Evolutionary conservation across 2,113 vertebrate species (phyloP).

Genomic region (Scalopus aquaticus): DNA sequence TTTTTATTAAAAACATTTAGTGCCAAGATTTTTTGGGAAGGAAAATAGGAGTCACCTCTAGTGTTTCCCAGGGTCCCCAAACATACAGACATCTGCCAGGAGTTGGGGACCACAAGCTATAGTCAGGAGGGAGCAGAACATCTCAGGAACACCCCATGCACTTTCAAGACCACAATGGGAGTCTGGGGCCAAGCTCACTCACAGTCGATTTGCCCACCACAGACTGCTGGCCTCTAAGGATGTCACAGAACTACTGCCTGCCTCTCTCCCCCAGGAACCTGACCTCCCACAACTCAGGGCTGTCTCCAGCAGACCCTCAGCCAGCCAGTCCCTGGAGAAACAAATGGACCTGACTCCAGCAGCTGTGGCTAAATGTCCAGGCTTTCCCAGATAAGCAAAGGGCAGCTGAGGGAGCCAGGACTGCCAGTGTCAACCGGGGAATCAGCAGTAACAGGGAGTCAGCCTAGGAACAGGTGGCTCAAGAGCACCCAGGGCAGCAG

Average conservation of each 20-base stretch:
- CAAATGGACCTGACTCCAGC: constrained; percentile 39
- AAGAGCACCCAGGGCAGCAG: not conserved
- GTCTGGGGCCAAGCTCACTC: not conserved
- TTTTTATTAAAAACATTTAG: not conserved
- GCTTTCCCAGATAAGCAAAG: constrained; percentile 52
- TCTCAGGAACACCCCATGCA: not conserved
- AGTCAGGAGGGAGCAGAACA: not conserved
- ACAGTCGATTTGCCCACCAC: not conserved
- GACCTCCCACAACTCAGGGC: not conserved
- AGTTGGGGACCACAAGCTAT: not conserved
- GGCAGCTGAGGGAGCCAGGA: not conserved
- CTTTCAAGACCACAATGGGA: not conserved
- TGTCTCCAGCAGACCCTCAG: constrained; percentile 12
- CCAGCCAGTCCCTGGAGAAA: not conserved
- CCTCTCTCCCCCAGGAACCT: not conserved
- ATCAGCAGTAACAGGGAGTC: not conserved
- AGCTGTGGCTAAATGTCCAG: not conserved
- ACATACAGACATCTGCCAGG: not conserved
- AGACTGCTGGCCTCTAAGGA: not conserved
- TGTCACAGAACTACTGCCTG: not conserved
- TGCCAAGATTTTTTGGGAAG: constrained; percentile 20
- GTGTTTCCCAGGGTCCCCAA: not conserved
- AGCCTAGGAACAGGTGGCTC: not conserved
- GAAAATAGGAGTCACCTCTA: not conserved
- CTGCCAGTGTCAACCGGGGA: not conserved